phyloP scores from a whole-genome alignment of 2,888 invertebrate species.

The Leucoma salicis region DNA sequence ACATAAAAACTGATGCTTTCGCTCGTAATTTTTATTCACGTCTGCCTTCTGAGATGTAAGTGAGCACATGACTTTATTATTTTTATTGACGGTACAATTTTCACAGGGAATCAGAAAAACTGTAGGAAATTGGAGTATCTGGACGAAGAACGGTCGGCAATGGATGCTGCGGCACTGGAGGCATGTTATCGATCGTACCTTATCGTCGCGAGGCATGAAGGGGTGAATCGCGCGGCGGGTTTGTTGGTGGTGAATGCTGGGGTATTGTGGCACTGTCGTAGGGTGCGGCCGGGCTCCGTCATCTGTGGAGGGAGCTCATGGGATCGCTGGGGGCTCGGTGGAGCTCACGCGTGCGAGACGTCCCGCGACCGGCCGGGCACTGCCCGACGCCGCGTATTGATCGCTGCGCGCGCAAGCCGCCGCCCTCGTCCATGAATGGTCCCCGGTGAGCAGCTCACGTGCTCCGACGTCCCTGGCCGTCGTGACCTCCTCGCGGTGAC shows the following conservation, averaged over 20 bases:
- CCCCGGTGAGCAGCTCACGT: conserved; percentile 75
- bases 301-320: conserved; percentile 78
- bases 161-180: conserved; percentile 50
- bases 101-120: background rate
- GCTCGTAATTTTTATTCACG: background rate
- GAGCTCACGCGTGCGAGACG: conserved; percentile 58
- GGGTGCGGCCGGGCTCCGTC: conserved; percentile 79
- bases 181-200: conserved; percentile 69
- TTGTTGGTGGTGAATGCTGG: conserved; percentile 61
- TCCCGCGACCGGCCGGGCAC: conserved; percentile 72
- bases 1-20: background rate
- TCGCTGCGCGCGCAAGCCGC: conserved; percentile 73
- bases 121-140: background rate
- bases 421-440: conserved; percentile 72
- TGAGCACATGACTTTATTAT: background rate
- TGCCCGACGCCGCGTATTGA: conserved; percentile 61
- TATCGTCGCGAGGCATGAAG: conserved; percentile 51
- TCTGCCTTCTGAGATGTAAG: background rate
- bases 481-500: conserved; percentile 45
- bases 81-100: background rate
- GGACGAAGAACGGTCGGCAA: conserved; percentile 41
- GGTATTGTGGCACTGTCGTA: conserved; percentile 54
- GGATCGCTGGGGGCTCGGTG: conserved; percentile 50
- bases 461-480: conserved; percentile 52
- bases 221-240: conserved; percentile 47